phyloP scores from a whole-genome alignment of 2,797 vertebrate genomes.

The Coregonus suidteri region DNA sequence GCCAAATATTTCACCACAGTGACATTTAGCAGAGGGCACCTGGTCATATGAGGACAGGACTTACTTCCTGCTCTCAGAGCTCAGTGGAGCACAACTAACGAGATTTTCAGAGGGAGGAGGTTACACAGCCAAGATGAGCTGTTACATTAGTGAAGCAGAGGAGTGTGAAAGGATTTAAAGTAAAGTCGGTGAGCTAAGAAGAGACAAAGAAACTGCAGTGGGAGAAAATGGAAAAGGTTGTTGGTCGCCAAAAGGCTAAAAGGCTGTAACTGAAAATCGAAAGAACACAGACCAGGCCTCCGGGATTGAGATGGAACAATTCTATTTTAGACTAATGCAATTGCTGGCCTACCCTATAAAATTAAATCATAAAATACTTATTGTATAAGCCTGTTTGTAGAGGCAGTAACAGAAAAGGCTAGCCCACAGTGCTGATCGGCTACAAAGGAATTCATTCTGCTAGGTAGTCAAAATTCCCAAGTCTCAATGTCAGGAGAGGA shows the following conservation, averaged over 20 bases:
- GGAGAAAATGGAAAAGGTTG: background rate
- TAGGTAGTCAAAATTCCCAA: background rate
- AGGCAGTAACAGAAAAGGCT: slow-evolving; percentile 18
- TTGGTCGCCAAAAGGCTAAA: background rate
- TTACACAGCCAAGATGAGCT: background rate
- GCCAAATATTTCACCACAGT: background rate
- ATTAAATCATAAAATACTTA: background rate
- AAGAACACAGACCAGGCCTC: background rate
- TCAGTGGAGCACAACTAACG: background rate
- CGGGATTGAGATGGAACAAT: background rate
- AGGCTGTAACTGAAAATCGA: background rate
- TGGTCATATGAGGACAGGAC: background rate
- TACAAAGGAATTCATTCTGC: slow-evolving; percentile 11
- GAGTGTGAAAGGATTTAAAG: background rate
- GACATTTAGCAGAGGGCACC: background rate
- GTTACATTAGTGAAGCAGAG: background rate
- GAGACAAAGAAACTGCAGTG: background rate
- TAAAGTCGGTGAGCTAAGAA: background rate
- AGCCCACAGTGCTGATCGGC: slow-evolving; percentile 3
- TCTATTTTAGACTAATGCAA: background rate
- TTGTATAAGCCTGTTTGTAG: background rate
- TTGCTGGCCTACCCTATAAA: background rate
- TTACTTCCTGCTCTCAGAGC: background rate
- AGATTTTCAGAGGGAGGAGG: background rate
- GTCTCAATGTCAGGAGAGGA: slow-evolving; percentile 12